These are phyloP conservation scores for Syndactyla subalaris DNA, from an alignment of 2,797 vertebrate species.

Conservation along the genomic window DNA sequence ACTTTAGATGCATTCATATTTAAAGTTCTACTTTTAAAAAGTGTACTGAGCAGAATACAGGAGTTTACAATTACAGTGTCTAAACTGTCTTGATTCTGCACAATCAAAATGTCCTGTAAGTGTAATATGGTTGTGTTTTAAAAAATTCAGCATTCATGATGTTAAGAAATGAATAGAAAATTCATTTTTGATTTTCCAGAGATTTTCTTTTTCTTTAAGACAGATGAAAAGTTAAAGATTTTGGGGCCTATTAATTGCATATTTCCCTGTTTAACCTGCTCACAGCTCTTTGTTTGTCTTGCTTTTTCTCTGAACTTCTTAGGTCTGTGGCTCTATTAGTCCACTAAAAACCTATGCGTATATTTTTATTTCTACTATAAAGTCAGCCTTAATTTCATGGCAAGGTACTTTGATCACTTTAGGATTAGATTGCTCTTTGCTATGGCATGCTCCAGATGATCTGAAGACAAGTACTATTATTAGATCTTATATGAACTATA, in stretches of 20 bases:
- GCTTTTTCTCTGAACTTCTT: not conserved
- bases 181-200: not conserved
- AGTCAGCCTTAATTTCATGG: not conserved
- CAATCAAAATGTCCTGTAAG: not conserved
- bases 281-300: not conserved
- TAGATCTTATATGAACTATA: not conserved
- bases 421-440: not conserved
- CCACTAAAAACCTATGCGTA: not conserved
- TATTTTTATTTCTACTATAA: not conserved
- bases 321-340: not conserved
- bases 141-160: not conserved
- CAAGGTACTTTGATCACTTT: not conserved
- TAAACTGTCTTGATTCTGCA: not conserved
- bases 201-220: not conserved
- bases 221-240: not conserved
- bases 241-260: not conserved
- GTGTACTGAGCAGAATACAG: not conserved
- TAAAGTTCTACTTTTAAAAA: not conserved
- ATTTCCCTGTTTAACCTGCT: not conserved
- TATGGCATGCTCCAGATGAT: not conserved
- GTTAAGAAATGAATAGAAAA: not conserved
- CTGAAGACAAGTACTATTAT: not conserved
- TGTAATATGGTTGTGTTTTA: not conserved
- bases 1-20: not conserved
- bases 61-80: not conserved